phyloP scores from a whole-genome alignment of 2,113 vertebrate species.

The Nymphicus hollandicus region DNA sequence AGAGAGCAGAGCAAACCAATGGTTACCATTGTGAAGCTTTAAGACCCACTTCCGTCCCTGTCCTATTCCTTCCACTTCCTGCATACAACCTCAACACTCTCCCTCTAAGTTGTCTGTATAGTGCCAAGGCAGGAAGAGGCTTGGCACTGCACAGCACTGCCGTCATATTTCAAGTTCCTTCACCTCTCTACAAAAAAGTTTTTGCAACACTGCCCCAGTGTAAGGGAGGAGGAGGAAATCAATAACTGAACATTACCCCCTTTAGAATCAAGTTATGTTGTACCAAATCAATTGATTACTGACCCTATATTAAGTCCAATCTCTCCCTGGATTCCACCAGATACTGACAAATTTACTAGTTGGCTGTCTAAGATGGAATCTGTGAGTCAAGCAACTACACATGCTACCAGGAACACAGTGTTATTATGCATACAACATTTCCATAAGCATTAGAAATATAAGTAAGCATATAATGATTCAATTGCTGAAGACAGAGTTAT shows the following conservation, averaged over 20 bases:
- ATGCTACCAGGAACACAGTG: neutral
- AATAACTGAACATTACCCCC: neutral
- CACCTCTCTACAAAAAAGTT: neutral
- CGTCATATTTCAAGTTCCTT: neutral
- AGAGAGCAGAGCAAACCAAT: neutral
- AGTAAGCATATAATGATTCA: neutral
- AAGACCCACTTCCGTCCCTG: neutral
- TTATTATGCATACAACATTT: neutral
- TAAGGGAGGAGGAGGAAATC: neutral
- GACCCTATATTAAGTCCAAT: neutral
- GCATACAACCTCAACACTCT: rapidly evolving
- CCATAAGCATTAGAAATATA: neutral
- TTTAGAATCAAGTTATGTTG: neutral
- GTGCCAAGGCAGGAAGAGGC: neutral
- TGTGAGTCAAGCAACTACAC: neutral
- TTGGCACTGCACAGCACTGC: neutral
- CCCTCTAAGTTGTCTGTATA: neutral
- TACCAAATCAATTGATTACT: neutral
- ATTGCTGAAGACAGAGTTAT: neutral
- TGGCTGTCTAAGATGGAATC: neutral
- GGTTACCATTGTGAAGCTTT: neutral
- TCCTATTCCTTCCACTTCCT: neutral
- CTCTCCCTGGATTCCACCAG: neutral
- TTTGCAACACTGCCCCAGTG: neutral
- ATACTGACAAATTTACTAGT: neutral